Conservation (phyloP, 92 coral and sea anemone genomes). For the Actinernus sp. region DNA sequence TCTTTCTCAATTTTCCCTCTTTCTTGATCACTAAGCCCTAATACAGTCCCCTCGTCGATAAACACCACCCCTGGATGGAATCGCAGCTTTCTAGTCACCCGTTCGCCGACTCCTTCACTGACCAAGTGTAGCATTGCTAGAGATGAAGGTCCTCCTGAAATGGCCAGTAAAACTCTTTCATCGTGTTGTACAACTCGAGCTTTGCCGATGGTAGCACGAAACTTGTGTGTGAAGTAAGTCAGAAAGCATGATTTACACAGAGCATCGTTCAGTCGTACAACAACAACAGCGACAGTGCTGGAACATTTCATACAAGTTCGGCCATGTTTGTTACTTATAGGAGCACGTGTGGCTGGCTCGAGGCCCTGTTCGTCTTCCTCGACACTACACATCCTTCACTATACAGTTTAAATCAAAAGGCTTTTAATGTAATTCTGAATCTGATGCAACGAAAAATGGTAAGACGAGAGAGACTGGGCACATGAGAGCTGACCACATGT, state of each 20-base stretch:
- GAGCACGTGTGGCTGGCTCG: constrained; percentile 6
- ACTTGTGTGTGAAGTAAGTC: constrained; percentile 90
- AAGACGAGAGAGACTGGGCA: neutral
- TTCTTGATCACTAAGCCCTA: constrained; percentile 60
- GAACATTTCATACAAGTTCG: constrained; percentile 91
- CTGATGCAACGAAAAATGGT: no score
- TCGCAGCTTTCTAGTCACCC: constrained; percentile 75
- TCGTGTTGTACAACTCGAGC: constrained; percentile 86
- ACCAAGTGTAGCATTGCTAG: constrained; percentile 88
- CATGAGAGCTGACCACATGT: neutral
- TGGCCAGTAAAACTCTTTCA: constrained; percentile 79
- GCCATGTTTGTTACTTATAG: neutral
- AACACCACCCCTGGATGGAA: constrained; percentile 84
- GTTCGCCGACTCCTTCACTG: constrained; percentile 67
- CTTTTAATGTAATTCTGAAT: no score
- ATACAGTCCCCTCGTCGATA: constrained; percentile 83
- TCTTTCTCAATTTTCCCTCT: constrained; percentile 30
- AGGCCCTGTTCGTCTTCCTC: constrained; percentile 59
- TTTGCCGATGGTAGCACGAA: constrained; percentile 99
- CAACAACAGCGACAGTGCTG: constrained; percentile 64
- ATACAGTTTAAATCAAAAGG: no score
- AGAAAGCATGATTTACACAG: constrained; percentile 87
- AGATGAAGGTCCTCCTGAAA: constrained; percentile 90
- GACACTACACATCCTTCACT: constrained; percentile 86
- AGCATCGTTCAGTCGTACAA: constrained; percentile 88